Base-by-base conservation (phyloP, 2,113 vertebrate genomes). In the Protobothrops mucrosquamatus region DNA sequence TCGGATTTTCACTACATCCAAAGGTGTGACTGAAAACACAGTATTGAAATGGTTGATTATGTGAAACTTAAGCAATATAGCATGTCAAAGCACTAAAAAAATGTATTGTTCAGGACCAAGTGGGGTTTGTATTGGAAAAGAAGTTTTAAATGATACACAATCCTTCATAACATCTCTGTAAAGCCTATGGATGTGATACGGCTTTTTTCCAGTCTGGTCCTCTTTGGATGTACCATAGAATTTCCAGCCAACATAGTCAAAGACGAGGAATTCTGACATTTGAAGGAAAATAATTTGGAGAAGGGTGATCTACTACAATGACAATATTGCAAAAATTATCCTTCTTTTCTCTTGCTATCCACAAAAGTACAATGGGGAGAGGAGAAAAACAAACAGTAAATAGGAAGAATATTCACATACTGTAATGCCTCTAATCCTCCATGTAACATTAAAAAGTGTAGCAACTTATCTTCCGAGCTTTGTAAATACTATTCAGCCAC, bases 1-100 rank as follows among this genome's bases (percentile, higher is more conserved):
- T 87, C 99, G 97, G 93, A 99, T 99, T 97, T 99, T 99, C 95
- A 99, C 99, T 94, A 99, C 99, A 0, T 99, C 99, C 97, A 99
- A 96, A 0, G 99, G 99, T 0, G 99, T 99, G 96, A 99, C 99
- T 99, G 95, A 0, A 93, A 95, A 12, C 88, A 89, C 92, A 1
- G 0, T 46, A 55, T 12, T 2, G 34, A 89, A 92, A 26, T 7
- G 18, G 14, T 56, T 81, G 24, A 6, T 81, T 64, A 57, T 12
- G 7, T 22, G 7, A 55, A 22, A 23, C 18, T 87, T 87, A 22
- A 87, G 51, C 29, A 46, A 26, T 15, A 54, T 2, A 69, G 54
- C 24, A 85, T n/a, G n/a, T 26, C 9, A 56, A 8, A 59, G 20
- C 34, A 54, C 7, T 43, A 9, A 34, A 51, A 39, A 88, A 3